phyloP scores from a whole-genome alignment of 2,797 vertebrate genomes.

The Mormyrus hasselquistii region DNA sequence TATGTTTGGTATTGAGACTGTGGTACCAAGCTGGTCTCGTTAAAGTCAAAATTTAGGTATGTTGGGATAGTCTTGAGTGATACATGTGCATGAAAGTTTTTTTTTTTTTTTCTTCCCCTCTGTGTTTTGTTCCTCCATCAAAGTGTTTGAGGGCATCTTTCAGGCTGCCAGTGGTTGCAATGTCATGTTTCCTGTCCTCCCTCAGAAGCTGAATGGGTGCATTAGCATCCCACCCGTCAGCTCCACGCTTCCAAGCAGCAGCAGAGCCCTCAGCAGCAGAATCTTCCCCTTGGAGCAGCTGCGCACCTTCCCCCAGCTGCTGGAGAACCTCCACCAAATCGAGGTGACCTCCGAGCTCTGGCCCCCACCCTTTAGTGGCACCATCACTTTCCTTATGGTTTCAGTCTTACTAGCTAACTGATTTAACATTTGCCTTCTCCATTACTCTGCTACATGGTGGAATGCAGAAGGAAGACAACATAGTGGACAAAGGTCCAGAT shows the following conservation, averaged over 20 bases:
- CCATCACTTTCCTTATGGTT: not conserved
- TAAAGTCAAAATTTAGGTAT: not conserved
- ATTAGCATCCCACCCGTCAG: conserved; percentile 54
- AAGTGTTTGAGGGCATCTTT: not conserved
- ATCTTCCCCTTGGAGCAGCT: conserved; percentile 71
- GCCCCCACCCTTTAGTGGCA: not conserved
- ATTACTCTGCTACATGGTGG: not conserved
- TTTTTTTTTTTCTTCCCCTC: not conserved
- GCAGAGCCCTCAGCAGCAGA: conserved; percentile 37
- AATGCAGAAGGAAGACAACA: not conserved
- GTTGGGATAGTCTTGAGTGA: not conserved
- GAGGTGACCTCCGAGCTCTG: conserved; percentile 63
- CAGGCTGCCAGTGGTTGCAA: not conserved
- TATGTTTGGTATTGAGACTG: not conserved
- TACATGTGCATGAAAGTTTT: not conserved
- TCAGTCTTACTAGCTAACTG: not conserved
- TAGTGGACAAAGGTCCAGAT: not conserved
- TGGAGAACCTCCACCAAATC: conserved; percentile 77
- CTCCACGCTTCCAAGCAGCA: conserved; percentile 37
- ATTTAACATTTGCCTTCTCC: not conserved
- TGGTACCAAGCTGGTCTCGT: not conserved
- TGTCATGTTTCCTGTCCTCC: not conserved
- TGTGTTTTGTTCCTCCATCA: not conserved
- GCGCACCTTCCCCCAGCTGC: conserved; percentile 71
- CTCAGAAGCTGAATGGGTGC: conserved; percentile 69